Evolutionary conservation across 2,113 vertebrate species (phyloP), one percentile per base, ranked within the genome.

Genomic region (Erinaceus europaeus): DNA sequence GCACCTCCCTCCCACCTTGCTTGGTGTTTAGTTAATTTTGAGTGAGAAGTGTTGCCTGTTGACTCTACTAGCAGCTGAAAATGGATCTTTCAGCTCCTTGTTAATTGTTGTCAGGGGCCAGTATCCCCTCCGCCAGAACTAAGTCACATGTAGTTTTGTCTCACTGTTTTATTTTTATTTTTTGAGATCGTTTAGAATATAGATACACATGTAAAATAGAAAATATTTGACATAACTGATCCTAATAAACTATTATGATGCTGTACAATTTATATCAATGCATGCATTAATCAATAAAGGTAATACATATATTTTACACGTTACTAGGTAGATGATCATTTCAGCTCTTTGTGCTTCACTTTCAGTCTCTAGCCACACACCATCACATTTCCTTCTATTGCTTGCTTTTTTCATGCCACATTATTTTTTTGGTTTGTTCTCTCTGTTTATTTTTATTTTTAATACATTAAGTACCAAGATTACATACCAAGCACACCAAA

Each of bases 101-200:
- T n/a, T 73, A 52, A 18, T 34, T 42, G 14, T 42, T 21, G 76
- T 88, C 52, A 61, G 23, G 23, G 21, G n/a, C 17, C 50, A 12
- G 73, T 59, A 80, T 84, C 65, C 62, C 38, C 46, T 25, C n/a
- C n/a, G n/a, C 4, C 13, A 78, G 11, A 34, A 74, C 34, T 57
- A 46, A 83, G 42, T 69, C 52, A 68, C 4, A 25, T 57, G 29
- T 3, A 52, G 34, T 68, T 85, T 88, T 92, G 17, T 73, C 29
- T 68, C 9, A 61, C 48, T 42, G 9, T 73, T 77, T 92, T 73
- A 62, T 55, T 92, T 79, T 92, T 74, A 64, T 8, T n/a, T n/a
- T n/a, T n/a, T 64, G 64, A 86, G 42, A 4, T 5, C 44, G 21
- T 53, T 65, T 67, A 44, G 34, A 32, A 48, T 61, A n/a, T 36